A percentile compares a stretch with the other conserved stretches of the same genome.
These are phyloP conservation scores for Triops cancriformis DNA, from an alignment of 1,140 invertebrate genomes.

Conservation along the genomic window DNA sequence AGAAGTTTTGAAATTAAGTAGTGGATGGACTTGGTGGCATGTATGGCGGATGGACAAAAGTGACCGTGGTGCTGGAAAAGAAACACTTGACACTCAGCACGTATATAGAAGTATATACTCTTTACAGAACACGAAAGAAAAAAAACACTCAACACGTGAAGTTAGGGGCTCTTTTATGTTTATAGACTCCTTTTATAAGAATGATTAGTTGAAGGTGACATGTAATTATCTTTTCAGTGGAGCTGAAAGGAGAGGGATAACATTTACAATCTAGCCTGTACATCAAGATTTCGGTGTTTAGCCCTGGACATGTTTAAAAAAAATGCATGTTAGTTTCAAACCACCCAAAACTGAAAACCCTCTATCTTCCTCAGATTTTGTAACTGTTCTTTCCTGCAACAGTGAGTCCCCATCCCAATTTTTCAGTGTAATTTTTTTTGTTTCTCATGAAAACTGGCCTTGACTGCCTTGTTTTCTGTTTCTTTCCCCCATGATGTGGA, in stretches of 20 bases:
- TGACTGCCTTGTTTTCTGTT: not conserved
- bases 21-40: not conserved
- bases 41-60: not conserved
- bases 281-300: not conserved
- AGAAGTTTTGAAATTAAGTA: not conserved
- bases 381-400: not conserved
- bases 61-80: not conserved
- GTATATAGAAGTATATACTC: conserved; percentile 7
- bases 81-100: not conserved
- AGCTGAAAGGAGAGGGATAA: not conserved
- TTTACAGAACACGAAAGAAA: not conserved
- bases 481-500: not conserved
- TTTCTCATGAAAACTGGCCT: not conserved
- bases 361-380: not conserved
- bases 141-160: not conserved
- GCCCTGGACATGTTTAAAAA: not conserved
- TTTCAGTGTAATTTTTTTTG: not conserved
- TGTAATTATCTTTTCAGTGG: not conserved
- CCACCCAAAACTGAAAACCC: not conserved
- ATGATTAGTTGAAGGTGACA: not conserved
- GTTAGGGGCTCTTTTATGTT: not conserved
- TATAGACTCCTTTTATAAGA: not conserved
- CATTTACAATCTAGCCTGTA: not conserved
- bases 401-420: not conserved
- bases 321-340: not conserved